phyloP scores from a whole-genome alignment of 2,797 vertebrate species.

The Eutrigla gurnardus region DNA sequence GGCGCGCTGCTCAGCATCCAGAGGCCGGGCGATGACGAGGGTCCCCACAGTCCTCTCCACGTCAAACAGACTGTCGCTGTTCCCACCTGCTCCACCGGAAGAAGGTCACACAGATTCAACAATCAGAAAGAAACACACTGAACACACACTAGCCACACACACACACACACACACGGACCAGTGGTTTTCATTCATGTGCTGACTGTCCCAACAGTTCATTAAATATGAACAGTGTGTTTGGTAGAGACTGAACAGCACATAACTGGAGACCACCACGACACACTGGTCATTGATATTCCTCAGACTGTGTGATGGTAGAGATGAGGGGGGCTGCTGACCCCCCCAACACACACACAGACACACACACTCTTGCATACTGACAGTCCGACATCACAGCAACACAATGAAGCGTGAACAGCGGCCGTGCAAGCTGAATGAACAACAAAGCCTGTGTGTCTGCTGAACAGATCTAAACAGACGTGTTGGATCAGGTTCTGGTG shows the following conservation, averaged over 20 bases:
- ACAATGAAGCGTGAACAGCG: conserved; percentile 25
- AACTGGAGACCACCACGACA: conserved; percentile 27
- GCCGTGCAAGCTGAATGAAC: conserved; percentile 46
- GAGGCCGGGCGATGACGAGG: conserved; percentile 92
- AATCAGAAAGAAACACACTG: no score
- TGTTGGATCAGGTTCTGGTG: no score
- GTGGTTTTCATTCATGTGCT: conserved; percentile 37
- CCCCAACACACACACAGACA: not conserved
- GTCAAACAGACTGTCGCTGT: conserved; percentile 91
- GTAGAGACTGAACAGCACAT: conserved; percentile 3
- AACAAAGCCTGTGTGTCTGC: conserved; percentile 10
- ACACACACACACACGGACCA: conserved; percentile 8
- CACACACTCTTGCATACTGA: conserved; percentile 2
- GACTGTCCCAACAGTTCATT: no score
- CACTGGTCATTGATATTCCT: not conserved
- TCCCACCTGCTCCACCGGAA: conserved; percentile 72
- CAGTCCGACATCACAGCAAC: conserved; percentile 31
- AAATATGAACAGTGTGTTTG: no score
- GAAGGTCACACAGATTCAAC: conserved; percentile 11
- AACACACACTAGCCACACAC: not conserved
- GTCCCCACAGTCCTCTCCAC: conserved; percentile 92
- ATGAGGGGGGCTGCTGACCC: not conserved
- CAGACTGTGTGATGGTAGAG: conserved; percentile 4
- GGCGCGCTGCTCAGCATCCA: conserved; percentile 94
- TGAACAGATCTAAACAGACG: no score